Percentiles rank a stretch among this genome's conserved stretches.
Conservation (phyloP, 2,797 vertebrate species). For the Amniataba percoides region DNA sequence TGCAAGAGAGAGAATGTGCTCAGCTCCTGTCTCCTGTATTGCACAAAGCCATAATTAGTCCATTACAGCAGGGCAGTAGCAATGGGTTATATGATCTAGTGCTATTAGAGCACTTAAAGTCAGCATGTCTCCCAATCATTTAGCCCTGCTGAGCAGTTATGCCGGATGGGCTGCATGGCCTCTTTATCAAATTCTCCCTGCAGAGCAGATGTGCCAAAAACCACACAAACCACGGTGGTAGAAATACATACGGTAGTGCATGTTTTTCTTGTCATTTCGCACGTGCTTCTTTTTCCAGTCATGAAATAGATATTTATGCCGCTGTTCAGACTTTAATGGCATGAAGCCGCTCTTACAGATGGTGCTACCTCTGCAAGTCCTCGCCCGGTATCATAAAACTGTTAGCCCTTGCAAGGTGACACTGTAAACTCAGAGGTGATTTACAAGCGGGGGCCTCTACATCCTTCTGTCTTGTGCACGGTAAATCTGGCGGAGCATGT, state of each 20-base stretch:
- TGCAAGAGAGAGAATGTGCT: conserved; percentile 55
- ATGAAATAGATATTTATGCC: conserved; percentile 45
- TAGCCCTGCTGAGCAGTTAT: conserved; percentile 64
- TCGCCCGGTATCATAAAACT: conserved; percentile 40
- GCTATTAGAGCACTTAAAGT: conserved; percentile 76
- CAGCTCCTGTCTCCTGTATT: conserved; percentile 58
- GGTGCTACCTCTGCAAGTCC: conserved; percentile 5
- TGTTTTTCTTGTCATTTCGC: conserved; percentile 37
- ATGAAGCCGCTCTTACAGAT: conserved; percentile 25
- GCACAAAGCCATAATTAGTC: conserved; percentile 70
- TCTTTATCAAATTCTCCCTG: conserved; percentile 61
- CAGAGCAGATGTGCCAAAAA: conserved; percentile 53
- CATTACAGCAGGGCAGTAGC: conserved; percentile 66
- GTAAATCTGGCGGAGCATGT: conserved; percentile 17
- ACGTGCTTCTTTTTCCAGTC: conserved; percentile 36
- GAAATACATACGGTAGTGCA: conserved; percentile 21
- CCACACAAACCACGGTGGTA: conserved; percentile 29
- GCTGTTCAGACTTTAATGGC: conserved; percentile 35
- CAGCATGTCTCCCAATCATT: conserved; percentile 67
- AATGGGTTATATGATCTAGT: conserved; percentile 71
- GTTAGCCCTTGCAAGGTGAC: conserved; percentile 23
- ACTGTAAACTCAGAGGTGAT: conserved; percentile 27
- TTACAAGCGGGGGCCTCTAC: conserved; percentile 13
- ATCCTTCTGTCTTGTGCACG: neutral
- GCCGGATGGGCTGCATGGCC: conserved; percentile 43